Conservation (phyloP, 2,113 vertebrate genomes). For the Todiramphus saurophagus region DNA sequence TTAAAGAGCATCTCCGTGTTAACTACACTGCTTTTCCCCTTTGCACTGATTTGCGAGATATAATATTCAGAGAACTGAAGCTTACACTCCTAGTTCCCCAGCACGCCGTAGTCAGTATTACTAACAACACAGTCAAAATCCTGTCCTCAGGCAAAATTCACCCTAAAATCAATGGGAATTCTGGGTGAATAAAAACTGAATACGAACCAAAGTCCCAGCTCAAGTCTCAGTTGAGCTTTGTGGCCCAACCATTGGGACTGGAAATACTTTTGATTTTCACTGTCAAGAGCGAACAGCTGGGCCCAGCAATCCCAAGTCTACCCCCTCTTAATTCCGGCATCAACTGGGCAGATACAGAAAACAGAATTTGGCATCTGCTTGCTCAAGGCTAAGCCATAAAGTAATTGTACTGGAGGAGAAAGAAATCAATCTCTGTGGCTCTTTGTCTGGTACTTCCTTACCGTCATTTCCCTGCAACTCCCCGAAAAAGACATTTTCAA, state of each 20-base stretch:
- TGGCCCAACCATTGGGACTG: background rate
- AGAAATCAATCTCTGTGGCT: background rate
- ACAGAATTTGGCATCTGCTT: background rate
- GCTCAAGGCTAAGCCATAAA: background rate
- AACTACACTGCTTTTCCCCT: background rate
- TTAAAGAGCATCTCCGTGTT: background rate
- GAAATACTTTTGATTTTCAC: background rate
- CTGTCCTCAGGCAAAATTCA: background rate
- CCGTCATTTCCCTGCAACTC: rapidly evolving
- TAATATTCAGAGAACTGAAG: background rate
- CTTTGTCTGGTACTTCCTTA: background rate
- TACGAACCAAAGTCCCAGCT: background rate
- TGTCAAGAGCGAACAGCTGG: background rate
- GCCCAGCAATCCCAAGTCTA: background rate
- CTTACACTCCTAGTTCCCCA: background rate
- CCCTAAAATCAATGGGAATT: background rate
- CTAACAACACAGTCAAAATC: background rate
- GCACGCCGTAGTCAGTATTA: background rate
- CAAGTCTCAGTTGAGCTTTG: background rate
- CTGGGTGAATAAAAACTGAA: background rate
- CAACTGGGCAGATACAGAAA: background rate
- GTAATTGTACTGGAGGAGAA: background rate
- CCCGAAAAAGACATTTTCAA: background rate
- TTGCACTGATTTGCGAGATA: background rate
- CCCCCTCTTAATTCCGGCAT: background rate